Percentiles rank a stretch among this genome's conserved stretches.
These are phyloP conservation scores for Crenichthys baileyi DNA, from an alignment of 2,797 vertebrate genomes.

Conservation along the genomic window DNA sequence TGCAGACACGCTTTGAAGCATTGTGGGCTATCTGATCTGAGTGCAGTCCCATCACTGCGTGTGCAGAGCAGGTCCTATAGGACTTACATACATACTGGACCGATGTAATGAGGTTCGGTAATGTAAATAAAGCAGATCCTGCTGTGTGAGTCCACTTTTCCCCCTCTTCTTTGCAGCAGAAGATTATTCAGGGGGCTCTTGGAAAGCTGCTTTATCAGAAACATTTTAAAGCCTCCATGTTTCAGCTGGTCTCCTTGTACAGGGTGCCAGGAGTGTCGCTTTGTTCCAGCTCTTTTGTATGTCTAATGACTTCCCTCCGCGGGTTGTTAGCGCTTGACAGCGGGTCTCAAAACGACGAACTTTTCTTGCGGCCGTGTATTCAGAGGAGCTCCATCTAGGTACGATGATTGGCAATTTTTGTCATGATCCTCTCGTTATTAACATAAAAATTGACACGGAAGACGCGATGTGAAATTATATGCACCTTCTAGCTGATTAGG, in stretches of 20 bases:
- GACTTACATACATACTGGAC: slow-evolving; percentile 91
- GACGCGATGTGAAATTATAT: slow-evolving; percentile 89
- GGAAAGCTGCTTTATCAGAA: slow-evolving; percentile 80
- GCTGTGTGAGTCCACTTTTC: slow-evolving; percentile 66
- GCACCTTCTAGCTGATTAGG: slow-evolving; percentile 91
- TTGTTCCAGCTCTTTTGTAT: slow-evolving; percentile 98
- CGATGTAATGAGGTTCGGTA: slow-evolving; percentile 85
- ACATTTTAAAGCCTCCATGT: slow-evolving; percentile 84
- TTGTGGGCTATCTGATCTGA: slow-evolving; percentile 82
- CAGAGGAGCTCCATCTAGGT: slow-evolving; percentile 99
- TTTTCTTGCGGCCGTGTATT: slow-evolving; percentile 94
- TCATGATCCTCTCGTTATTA: slow-evolving; percentile 99
- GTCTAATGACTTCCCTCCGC: slow-evolving; percentile 99
- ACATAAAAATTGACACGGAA: slow-evolving; percentile 98
- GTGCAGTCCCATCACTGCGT: slow-evolving; percentile 76
- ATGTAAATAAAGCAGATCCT: slow-evolving; percentile 55
- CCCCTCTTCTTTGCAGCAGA: slow-evolving; percentile 74
- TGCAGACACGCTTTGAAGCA: slow-evolving; percentile 76
- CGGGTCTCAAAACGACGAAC: slow-evolving; percentile 97
- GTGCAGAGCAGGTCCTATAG: slow-evolving; percentile 89
- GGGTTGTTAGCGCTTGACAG: slow-evolving; percentile 99
- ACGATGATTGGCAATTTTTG: slow-evolving; percentile 99
- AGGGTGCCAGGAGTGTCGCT: slow-evolving; percentile 94
- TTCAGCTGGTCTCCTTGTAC: slow-evolving; percentile 91
- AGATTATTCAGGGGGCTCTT: slow-evolving; percentile 69